Evolutionary conservation across 2,888 invertebrate genomes (phyloP).

Genomic region (Calephelis perditalis): DNA sequence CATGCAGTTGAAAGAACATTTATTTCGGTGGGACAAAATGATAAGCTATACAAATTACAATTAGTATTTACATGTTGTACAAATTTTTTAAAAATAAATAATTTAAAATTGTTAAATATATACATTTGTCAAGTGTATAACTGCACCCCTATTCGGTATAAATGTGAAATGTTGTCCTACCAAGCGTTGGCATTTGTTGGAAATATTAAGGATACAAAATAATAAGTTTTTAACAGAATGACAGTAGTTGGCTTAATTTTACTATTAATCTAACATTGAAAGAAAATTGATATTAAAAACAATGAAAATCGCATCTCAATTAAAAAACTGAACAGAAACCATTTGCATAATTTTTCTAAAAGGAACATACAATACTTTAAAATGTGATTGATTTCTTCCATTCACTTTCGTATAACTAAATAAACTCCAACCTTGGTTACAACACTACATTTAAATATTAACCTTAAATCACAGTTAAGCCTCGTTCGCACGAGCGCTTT

Average conservation of each 20-base stretch:
- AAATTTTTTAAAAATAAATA: conserved; percentile 56
- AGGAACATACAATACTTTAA: no score
- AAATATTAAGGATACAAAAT: no score
- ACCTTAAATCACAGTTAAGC: conserved; percentile 7
- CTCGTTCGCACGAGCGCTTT: conserved; percentile 11
- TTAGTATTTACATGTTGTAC: conserved; percentile 14
- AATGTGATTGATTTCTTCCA: no score
- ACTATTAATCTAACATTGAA: no score
- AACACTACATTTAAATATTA: conserved; percentile 8
- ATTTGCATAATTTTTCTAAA: conserved; percentile 1
- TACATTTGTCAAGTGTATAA: conserved; percentile 35
- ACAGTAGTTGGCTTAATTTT: no score
- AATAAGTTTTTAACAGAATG: no score
- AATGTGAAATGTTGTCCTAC: conserved; percentile 6
- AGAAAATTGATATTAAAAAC: no score
- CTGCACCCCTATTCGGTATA: conserved; percentile 5
- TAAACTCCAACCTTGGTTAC: neutral
- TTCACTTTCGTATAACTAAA: no score
- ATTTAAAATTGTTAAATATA: conserved; percentile 58
- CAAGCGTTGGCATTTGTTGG: neutral
- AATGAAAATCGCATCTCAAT: no score
- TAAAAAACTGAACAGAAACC: neutral
- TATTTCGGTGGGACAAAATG: conserved; percentile 63
- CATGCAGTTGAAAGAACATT: conserved; percentile 19
- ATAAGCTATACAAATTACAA: conserved; percentile 55